Evolutionary conservation across 2,888 invertebrate genomes (phyloP).

Genomic region (Zhengitettix transpicula): DNA sequence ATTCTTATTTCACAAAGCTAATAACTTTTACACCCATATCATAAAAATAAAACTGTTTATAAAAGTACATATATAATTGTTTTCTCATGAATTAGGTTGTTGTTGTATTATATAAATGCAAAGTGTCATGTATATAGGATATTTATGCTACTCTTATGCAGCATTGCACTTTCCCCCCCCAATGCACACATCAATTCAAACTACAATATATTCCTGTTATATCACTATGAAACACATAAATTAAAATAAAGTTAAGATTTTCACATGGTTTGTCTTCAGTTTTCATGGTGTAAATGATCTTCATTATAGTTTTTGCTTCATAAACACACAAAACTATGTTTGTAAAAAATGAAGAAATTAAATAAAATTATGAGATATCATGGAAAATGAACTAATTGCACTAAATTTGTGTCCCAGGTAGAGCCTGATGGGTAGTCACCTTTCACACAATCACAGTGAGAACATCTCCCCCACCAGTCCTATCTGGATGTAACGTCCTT

Average conservation of each 20-base stretch:
- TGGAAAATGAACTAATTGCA: too few species aligned
- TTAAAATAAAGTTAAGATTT: background rate
- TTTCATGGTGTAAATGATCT: background rate
- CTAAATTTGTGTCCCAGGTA: too few species aligned
- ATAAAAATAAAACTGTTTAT: too few species aligned
- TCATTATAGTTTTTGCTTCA: background rate
- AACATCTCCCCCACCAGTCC: constrained; percentile 12
- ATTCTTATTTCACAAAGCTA: too few species aligned
- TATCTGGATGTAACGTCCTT: constrained; percentile 12
- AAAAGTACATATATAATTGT: too few species aligned
- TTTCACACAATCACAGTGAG: constrained; percentile 12
- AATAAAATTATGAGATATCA: too few species aligned
- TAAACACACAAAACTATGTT: background rate
- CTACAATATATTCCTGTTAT: background rate
- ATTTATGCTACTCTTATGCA: background rate
- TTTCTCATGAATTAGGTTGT: too few species aligned
- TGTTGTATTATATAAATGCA: too few species aligned
- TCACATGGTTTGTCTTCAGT: background rate
- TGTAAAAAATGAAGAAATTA: background rate
- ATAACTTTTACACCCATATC: too few species aligned
- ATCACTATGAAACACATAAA: background rate
- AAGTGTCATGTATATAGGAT: background rate
- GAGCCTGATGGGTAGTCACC: background rate
- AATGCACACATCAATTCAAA: background rate
- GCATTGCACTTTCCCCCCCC: background rate